phyloP scores from a whole-genome alignment of 2,888 invertebrate genomes.

The Epirrhoe tristata region DNA sequence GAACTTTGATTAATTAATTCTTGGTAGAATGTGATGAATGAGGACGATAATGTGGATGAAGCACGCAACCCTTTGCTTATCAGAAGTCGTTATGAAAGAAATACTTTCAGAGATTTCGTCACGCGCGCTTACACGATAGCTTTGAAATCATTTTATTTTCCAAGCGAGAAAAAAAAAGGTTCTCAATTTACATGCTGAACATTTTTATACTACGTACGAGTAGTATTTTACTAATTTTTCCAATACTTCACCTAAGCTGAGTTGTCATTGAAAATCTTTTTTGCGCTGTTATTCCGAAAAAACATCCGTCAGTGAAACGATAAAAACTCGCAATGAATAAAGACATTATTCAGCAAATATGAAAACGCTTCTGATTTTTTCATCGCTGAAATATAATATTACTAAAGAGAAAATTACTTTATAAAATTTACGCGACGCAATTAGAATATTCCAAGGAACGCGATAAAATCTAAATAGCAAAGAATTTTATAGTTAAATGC shows the following conservation, averaged over 20 bases:
- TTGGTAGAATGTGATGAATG: constrained; percentile 36
- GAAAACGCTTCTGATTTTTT: background rate
- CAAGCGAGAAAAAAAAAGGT: no score
- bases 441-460: background rate
- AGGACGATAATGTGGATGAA: constrained; percentile 34
- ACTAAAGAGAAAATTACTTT: background rate
- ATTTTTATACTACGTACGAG: no score
- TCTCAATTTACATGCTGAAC: no score
- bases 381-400: background rate
- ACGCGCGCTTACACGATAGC: background rate
- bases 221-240: no score
- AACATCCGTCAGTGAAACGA: background rate
- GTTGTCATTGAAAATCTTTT: no score
- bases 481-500: background rate
- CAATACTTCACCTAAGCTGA: no score
- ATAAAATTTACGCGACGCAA: background rate
- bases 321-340: background rate
- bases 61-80: constrained; percentile 40
- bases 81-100: constrained; percentile 23
- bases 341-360: background rate
- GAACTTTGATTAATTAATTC: constrained; percentile 36
- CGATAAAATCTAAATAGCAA: background rate
- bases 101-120: constrained; percentile 23
- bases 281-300: no score
- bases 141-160: no score